Percentiles rank a stretch among this genome's conserved stretches.
Conservation (phyloP, 2,888 invertebrate genomes). For the Tachina fera region DNA sequence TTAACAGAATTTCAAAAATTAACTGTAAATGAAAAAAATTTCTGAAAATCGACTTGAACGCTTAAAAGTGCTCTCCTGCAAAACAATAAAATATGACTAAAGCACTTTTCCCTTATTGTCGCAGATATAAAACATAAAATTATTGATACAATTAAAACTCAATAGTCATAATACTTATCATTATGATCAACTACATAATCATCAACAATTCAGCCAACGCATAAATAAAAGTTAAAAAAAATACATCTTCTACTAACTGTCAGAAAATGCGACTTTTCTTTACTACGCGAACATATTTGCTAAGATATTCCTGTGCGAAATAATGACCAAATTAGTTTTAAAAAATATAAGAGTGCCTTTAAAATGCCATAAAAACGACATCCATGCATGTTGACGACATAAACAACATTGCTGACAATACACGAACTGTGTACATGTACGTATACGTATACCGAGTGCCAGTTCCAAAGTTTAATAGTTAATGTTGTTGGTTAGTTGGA, state of each 20-base stretch:
- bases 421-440: not conserved
- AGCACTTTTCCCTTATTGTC: no score
- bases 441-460: constrained; percentile 38
- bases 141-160: not conserved
- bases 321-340: constrained; percentile 61
- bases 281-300: not conserved
- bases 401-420: constrained; percentile 46
- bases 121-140: no score
- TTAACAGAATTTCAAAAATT: no score
- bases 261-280: constrained; percentile 42
- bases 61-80: no score
- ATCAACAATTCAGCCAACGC: constrained; percentile 45
- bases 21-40: no score
- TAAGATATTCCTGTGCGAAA: constrained; percentile 16
- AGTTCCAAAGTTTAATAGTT: constrained; percentile 52
- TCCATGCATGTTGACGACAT: constrained; percentile 55
- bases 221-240: constrained; percentile 12
- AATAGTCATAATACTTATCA: constrained; percentile 24
- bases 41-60: no score
- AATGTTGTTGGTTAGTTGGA: constrained; percentile 72
- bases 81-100: no score
- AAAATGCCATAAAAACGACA: constrained; percentile 63
- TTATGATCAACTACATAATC: constrained; percentile 43
- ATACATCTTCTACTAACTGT: not conserved
- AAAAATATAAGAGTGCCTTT: constrained; percentile 55